A percentile compares a stretch with the other conserved stretches of the same genome.
phyloP scores from a whole-genome alignment of 2,888 invertebrate genomes.

The Andrena fulva region DNA sequence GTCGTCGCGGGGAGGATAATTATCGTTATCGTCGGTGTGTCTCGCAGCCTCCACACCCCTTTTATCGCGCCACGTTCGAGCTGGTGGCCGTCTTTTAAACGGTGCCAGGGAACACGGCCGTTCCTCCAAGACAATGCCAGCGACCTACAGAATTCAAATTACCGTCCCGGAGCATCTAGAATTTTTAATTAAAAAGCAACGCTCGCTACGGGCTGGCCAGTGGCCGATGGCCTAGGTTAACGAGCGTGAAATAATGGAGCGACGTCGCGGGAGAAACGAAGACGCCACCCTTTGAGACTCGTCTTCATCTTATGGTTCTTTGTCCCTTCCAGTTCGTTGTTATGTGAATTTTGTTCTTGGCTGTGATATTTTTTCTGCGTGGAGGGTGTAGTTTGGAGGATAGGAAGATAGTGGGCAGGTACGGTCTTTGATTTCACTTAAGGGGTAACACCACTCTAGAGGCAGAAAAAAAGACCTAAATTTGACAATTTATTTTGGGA shows the following conservation, averaged over 20 bases:
- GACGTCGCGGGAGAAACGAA: conserved; percentile 34
- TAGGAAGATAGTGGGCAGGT: too few species aligned
- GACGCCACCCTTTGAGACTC: not conserved
- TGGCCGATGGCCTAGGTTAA: conserved; percentile 38
- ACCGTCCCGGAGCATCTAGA: conserved; percentile 33
- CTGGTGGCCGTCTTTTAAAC: conserved; percentile 34
- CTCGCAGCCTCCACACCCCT: conserved; percentile 5
- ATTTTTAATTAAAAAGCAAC: conserved; percentile 67
- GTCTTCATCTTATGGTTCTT: not conserved
- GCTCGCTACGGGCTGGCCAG: conserved; percentile 21
- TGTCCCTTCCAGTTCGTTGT: not conserved
- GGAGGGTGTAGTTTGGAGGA: too few species aligned
- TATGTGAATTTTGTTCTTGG: not conserved
- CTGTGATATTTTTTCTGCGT: not conserved
- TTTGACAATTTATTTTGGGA: too few species aligned
- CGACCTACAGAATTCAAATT: conserved; percentile 63
- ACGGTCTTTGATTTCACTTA: too few species aligned
- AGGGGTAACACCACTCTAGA: too few species aligned
- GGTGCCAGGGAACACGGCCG: conserved; percentile 21
- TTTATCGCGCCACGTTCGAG: conserved; percentile 3
- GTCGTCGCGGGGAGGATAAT: conserved; percentile 36
- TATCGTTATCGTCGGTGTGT: conserved; percentile 46
- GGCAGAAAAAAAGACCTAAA: too few species aligned
- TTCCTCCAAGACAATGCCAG: conserved; percentile 39
- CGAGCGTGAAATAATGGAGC: conserved; percentile 48